Evolutionary conservation across 2,113 vertebrate species (phyloP).

Genomic region (Melanotaenia duboulayi): DNA sequence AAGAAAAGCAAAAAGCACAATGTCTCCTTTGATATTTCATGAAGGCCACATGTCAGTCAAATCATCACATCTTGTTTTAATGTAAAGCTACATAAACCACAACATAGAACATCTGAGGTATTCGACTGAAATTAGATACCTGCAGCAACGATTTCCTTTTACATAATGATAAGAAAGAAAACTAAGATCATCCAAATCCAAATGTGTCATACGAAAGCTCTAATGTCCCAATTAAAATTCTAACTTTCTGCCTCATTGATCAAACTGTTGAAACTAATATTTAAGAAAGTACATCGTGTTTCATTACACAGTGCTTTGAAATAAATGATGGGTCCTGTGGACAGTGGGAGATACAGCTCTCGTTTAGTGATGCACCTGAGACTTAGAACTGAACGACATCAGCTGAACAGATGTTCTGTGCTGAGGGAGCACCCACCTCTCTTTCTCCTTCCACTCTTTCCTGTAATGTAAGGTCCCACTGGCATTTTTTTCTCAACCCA

Average conservation of each 20-base stretch:
- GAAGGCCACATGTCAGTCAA: too few relatives aligned
- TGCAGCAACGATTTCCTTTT: background rate
- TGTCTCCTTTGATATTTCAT: too few relatives aligned
- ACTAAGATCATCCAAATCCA: conserved; percentile 6
- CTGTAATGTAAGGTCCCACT: conserved; percentile 57
- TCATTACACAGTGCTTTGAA: conserved; percentile 24
- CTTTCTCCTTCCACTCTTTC: conserved; percentile 36
- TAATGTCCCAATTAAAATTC: conserved; percentile 51
- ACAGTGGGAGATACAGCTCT: conserved; percentile 30
- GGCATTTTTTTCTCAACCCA: conserved; percentile 45
- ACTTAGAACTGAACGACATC: conserved; percentile 53
- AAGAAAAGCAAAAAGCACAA: too few relatives aligned
- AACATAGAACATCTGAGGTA: too few relatives aligned
- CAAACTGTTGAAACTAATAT: conserved; percentile 27
- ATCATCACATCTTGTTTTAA: too few relatives aligned
- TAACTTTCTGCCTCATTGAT: conserved; percentile 41
- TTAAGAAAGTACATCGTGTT: background rate
- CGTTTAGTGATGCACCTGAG: conserved; percentile 60
- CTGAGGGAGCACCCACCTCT: conserved; percentile 34
- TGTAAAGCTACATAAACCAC: too few relatives aligned
- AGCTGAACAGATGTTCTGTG: conserved; percentile 67
- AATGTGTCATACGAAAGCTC: conserved; percentile 47
- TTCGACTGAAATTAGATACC: too few relatives aligned
- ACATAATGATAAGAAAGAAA: too few relatives aligned
- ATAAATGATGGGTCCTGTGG: conserved; percentile 36